phyloP scores from a whole-genome alignment of 2,888 invertebrate genomes.

The Nemoura dubitans region DNA sequence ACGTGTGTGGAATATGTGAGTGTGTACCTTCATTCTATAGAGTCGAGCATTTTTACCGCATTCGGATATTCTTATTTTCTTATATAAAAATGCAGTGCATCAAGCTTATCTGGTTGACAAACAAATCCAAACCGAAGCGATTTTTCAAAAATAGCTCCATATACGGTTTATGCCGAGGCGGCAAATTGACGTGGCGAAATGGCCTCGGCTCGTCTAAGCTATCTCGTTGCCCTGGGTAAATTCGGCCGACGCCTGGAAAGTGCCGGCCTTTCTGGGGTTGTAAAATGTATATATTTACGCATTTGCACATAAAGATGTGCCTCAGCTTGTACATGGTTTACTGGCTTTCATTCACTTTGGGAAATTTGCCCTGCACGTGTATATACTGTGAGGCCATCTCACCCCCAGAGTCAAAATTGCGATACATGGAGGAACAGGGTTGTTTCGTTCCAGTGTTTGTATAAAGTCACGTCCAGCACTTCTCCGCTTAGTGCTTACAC shows the following conservation, averaged over 20 bases:
- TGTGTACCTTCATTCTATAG: neutral
- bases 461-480: neutral
- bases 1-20: neutral
- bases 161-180: constrained; percentile 3
- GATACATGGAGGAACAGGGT: neutral
- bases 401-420: neutral
- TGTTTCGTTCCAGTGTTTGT: neutral
- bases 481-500: no score
- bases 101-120: neutral
- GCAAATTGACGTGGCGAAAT: neutral
- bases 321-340: constrained; percentile 1
- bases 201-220: neutral
- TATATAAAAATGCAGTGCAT: neutral
- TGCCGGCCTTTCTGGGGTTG: neutral
- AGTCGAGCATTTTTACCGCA: neutral
- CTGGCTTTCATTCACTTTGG: neutral
- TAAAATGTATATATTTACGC: constrained; percentile 1
- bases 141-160: neutral
- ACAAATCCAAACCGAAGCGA: neutral
- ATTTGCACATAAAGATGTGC: constrained; percentile 12
- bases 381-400: neutral
- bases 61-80: neutral
- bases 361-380: neutral
- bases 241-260: neutral
- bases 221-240: neutral